These are phyloP conservation scores for Jordanella pulchra DNA, from an alignment of 2,797 vertebrate genomes.

Conservation along the genomic window DNA sequence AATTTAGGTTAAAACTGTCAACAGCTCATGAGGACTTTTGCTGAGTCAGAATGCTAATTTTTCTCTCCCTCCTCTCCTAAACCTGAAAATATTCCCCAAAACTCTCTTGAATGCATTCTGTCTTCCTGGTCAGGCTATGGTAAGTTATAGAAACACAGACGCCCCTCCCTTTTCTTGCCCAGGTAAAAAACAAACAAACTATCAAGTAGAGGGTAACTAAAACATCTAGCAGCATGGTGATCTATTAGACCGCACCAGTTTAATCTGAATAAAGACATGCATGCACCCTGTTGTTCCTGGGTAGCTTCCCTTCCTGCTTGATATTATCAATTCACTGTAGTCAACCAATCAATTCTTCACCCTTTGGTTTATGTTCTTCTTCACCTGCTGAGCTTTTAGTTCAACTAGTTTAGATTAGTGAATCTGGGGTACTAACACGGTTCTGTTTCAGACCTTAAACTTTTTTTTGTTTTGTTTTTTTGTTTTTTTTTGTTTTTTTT, in stretches of 20 bases:
- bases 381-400: constrained; percentile 24
- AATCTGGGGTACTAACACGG: constrained; percentile 32
- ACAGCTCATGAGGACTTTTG: constrained; percentile 51
- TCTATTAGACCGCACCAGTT: constrained; percentile 24
- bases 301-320: constrained; percentile 58
- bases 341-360: constrained; percentile 18
- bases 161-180: constrained; percentile 51
- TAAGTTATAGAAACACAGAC: constrained; percentile 85
- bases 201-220: constrained; percentile 63
- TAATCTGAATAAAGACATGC: constrained; percentile 39
- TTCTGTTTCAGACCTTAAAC: constrained; percentile 5
- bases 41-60: constrained; percentile 69
- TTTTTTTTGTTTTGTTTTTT: no score
- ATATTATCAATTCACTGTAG: constrained; percentile 40
- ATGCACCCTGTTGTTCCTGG: constrained; percentile 51
- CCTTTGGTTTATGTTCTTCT: constrained; percentile 37
- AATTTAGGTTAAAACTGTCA: constrained; percentile 51
- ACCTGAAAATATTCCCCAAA: constrained; percentile 82
- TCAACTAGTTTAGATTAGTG: constrained; percentile 4
- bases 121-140: constrained; percentile 94
- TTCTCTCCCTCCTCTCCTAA: constrained; percentile 78
- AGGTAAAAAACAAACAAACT: constrained; percentile 37
- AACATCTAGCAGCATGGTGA: constrained; percentile 43
- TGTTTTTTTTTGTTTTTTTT: no score
- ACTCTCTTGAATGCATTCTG: constrained; percentile 91